Evolutionary conservation across 2,888 invertebrate species (phyloP), one percentile per base, ranked within the genome.

Genomic region (Cetonia aurata): DNA sequence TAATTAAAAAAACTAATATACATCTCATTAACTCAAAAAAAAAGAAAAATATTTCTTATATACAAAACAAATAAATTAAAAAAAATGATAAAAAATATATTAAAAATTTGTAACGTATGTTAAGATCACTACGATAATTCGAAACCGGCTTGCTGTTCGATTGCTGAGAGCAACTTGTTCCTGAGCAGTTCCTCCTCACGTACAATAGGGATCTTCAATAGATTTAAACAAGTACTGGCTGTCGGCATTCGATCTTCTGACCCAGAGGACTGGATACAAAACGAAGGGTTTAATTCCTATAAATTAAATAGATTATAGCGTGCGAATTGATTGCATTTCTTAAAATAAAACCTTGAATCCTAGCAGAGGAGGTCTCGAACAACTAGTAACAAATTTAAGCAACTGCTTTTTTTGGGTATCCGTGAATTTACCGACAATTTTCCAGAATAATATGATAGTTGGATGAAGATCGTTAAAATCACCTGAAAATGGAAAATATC

Each of bases 161-260:
- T 96, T 53, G 98, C 98, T 82, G 96, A 96, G 9, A 96, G 85
- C 69, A 99, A 87, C 83, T 96, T 97, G 77, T 93, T 92, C 46
- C 90, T 89, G 79, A 99, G 86, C 68, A 90, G 87, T 69, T 90
- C 89, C 77, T 94, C 92, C 59, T 92, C 92, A 73, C 89, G 88
- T 82, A 96, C 96, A 80, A 96, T 93, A 0, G 99, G 99, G 77
- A 99, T 88, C 86, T 99, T 99, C 72, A 99, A 87, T 73, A 99
- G 88, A 88, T 99, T 99, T 92, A 99, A 96, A 83, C 99, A 99
- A 3, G 99, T 99, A 84, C 96, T 96, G 8, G 99, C 96, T 10
- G 98, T 96, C 0, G 99, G 99, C 80, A 99, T 89, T 12, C 98
- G 91, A 82, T 96, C 95, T 76, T 94, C 92, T 57, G 90, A 90